A percentile compares a stretch with the other conserved stretches of the same genome.
Conservation (phyloP, 2,797 vertebrate genomes). For the Morus bassanus region DNA sequence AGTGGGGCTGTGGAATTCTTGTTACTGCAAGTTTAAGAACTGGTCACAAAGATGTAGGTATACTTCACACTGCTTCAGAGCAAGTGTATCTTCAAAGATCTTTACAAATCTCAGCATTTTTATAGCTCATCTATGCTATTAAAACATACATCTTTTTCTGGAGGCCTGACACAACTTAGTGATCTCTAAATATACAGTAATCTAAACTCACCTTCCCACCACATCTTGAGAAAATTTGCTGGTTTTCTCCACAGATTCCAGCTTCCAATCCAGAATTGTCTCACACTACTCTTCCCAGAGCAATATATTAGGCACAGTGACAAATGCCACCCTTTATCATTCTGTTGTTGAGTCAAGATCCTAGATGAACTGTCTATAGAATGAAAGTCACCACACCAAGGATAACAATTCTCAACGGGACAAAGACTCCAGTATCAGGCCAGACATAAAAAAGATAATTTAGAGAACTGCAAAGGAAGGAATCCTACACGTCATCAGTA, state of each 20-base stretch:
- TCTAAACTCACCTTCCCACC: not conserved
- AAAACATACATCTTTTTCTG: not conserved
- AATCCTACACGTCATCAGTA: not conserved
- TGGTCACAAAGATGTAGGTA: not conserved
- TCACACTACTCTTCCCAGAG: not conserved
- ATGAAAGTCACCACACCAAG: not conserved
- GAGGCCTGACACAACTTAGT: not conserved
- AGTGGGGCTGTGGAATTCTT: not conserved
- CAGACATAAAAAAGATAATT: not conserved
- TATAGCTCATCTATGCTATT: not conserved
- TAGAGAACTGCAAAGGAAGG: not conserved
- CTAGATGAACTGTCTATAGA: not conserved
- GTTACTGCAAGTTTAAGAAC: not conserved
- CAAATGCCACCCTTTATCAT: not conserved
- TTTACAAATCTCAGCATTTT: not conserved
- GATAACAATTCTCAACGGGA: not conserved
- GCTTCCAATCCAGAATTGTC: not conserved
- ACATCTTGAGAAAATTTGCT: not conserved
- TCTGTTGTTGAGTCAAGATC: not conserved
- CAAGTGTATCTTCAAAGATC: not conserved
- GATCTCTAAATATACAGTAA: not conserved
- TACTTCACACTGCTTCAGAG: not conserved
- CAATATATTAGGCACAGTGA: not conserved
- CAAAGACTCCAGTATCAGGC: not conserved
- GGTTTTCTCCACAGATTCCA: not conserved